phyloP scores from a whole-genome alignment of 2,888 invertebrate species.

The Cantharis lateralis region DNA sequence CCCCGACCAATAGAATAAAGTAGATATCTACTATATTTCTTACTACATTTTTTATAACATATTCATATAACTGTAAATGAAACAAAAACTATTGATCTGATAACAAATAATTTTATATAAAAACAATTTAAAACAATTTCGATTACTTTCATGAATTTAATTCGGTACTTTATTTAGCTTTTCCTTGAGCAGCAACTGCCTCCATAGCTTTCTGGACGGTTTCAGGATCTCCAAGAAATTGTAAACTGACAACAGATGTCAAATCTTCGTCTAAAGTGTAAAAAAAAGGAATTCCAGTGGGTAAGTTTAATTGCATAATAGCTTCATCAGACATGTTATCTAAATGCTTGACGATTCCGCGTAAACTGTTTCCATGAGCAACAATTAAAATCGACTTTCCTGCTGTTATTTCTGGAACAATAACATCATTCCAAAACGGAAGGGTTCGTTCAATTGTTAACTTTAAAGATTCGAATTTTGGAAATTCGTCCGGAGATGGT shows the following conservation, averaged over 20 bases:
- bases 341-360: constrained; percentile 87
- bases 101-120: background rate
- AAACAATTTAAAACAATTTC: background rate
- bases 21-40: too few relatives aligned
- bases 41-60: background rate
- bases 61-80: too few relatives aligned
- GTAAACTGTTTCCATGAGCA: constrained; percentile 86
- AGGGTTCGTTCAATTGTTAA: constrained; percentile 82
- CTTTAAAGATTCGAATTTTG: constrained; percentile 83
- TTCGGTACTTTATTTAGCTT: constrained; percentile 63
- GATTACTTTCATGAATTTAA: background rate
- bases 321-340: constrained; percentile 74
- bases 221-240: constrained; percentile 79
- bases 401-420: constrained; percentile 84
- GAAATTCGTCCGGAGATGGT: constrained; percentile 77
- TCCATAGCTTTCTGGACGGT: constrained; percentile 77
- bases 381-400: constrained; percentile 83
- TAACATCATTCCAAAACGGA: constrained; percentile 87
- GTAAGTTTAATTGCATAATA: constrained; percentile 77
- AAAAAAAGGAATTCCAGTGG: constrained; percentile 80
- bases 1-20: too few relatives aligned
- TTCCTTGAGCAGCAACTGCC: constrained; percentile 78
- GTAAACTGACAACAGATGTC: constrained; percentile 70
- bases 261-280: constrained; percentile 74
- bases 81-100: too few relatives aligned